Evolutionary conservation across 2,797 vertebrate species (phyloP).

Genomic region (Manis javanica): DNA sequence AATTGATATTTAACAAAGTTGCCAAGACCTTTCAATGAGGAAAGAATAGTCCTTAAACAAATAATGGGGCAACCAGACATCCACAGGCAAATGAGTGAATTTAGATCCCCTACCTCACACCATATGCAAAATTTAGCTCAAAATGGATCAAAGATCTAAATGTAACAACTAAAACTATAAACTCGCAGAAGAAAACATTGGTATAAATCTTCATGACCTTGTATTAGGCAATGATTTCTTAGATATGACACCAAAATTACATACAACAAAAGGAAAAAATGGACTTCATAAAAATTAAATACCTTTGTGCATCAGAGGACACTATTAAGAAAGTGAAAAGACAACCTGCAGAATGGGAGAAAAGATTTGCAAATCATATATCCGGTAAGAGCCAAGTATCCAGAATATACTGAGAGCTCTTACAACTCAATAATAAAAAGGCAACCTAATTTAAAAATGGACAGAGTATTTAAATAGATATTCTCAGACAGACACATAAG

Average conservation of each 20-base stretch:
- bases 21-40: not conserved
- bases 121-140: not conserved
- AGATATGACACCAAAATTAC: not conserved
- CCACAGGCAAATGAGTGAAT: not conserved
- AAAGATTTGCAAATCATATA: not conserved
- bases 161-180: not conserved
- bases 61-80: not conserved
- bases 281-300: not conserved
- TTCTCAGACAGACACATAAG: not conserved
- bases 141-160: not conserved
- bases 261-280: not conserved
- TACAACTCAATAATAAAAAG: not conserved
- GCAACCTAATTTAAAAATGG: not conserved
- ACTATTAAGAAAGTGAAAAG: not conserved
- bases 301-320: not conserved
- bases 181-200: not conserved
- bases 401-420: not conserved
- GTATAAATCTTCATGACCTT: not conserved
- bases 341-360: not conserved
- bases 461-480: not conserved
- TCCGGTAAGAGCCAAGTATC: not conserved
- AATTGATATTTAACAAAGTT: not conserved
- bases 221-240: not conserved
- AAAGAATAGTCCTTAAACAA: not conserved
- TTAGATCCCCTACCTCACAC: not conserved